Conservation (phyloP, 92 coral and sea anemone species). For the Epizoanthus illoricatus region DNA sequence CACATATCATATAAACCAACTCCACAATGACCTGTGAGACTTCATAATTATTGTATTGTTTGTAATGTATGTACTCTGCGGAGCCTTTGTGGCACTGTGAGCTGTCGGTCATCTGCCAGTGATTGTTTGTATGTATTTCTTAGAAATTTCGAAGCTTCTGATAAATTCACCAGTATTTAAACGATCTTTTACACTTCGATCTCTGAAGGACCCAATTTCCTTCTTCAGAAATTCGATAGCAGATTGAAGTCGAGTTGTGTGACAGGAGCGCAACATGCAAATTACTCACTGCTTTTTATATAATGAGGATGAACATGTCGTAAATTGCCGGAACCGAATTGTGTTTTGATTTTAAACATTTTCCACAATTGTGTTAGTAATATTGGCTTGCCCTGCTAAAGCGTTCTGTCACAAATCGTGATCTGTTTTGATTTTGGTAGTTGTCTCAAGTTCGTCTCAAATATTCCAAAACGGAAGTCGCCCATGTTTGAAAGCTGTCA, state of each 20-base stretch:
- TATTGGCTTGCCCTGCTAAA: conserved; percentile 27
- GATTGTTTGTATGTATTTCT: not conserved
- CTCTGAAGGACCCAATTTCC: conserved; percentile 14
- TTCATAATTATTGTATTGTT: conserved; percentile 17
- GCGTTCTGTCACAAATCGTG: conserved; percentile 40
- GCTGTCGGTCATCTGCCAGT: conserved; percentile 5
- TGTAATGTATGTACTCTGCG: conserved; percentile 1
- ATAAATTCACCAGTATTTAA: conserved; percentile 2
- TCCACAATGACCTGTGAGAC: conserved; percentile 7
- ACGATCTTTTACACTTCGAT: not conserved
- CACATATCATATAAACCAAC: not conserved
- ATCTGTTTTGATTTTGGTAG: conserved; percentile 37
- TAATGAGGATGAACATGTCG: conserved; percentile 16
- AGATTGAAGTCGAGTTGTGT: conserved; percentile 19
- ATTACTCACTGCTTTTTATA: conserved; percentile 24
- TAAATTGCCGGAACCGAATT: conserved; percentile 24
- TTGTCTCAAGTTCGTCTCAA: conserved; percentile 38
- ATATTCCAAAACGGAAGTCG: conserved; percentile 36
- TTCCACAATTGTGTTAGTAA: conserved; percentile 10
- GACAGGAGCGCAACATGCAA: conserved; percentile 18
- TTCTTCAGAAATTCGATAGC: conserved; percentile 36
- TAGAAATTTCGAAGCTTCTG: no score
- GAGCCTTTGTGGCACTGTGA: not conserved
- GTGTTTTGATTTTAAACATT: conserved; percentile 30
- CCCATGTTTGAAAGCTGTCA: not conserved